Conservation (phyloP, 1,140 invertebrate species). For the Pogonomyrmex californicus region DNA sequence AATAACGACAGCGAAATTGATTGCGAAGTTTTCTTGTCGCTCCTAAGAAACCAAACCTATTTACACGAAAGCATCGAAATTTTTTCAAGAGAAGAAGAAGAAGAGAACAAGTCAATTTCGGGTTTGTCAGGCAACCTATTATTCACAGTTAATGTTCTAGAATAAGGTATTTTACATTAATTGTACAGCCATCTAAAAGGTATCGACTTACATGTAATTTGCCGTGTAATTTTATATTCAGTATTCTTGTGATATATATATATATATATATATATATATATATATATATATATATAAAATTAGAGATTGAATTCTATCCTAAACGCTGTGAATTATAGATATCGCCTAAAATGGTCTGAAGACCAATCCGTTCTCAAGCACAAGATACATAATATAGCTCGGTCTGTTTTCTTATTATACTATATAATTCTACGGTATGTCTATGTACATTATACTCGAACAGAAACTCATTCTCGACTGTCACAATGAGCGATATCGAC, state of each 20-base stretch:
- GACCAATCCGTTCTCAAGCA: not conserved
- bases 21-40: slow-evolving; percentile 30
- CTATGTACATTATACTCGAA: slow-evolving; percentile 27
- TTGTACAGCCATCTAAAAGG: not conserved
- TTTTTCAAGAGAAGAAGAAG: not conserved
- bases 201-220: too few relatives aligned
- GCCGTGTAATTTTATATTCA: too few relatives aligned
- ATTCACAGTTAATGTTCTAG: not conserved
- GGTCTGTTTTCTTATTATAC: slow-evolving; percentile 31
- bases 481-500: slow-evolving; percentile 20
- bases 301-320: not conserved
- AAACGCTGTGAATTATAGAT: slow-evolving; percentile 2
- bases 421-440: slow-evolving; percentile 2
- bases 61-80: slow-evolving; percentile 26
- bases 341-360: not conserved
- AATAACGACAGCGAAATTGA: slow-evolving; percentile 46
- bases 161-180: not conserved
- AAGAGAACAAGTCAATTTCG: not conserved
- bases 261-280: too few relatives aligned
- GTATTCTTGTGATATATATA: too few relatives aligned
- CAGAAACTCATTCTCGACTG: slow-evolving; percentile 25
- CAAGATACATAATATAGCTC: slow-evolving; percentile 12
- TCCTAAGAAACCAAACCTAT: not conserved
- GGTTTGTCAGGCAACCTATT: not conserved
- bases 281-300: not conserved